These are phyloP conservation scores for Carapus acus DNA, from an alignment of 2,797 vertebrate species.

Conservation along the genomic window DNA sequence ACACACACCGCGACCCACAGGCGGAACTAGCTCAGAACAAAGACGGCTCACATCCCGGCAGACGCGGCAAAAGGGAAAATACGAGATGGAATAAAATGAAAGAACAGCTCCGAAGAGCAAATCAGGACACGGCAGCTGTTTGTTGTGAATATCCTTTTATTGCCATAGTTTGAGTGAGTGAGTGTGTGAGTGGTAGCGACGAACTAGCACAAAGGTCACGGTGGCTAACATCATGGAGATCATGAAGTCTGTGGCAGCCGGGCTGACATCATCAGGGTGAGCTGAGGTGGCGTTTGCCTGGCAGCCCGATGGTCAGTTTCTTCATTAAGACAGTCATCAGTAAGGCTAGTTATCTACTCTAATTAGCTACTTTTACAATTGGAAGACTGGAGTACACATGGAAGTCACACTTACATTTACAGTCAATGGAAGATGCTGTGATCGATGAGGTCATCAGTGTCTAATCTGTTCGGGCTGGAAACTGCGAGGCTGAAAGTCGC, in stretches of 20 bases:
- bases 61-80: too few species aligned
- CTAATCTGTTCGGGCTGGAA: conserved; percentile 28
- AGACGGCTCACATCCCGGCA: too few species aligned
- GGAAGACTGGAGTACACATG: conserved; percentile 59
- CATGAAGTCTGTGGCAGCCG: conserved; percentile 53
- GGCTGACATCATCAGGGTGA: conserved; percentile 37
- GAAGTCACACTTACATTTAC: conserved; percentile 54
- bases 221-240: conserved; percentile 62
- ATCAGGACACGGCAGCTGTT: conserved; percentile 25
- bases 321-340: conserved; percentile 15
- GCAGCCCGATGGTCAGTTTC: conserved; percentile 26
- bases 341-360: conserved; percentile 16
- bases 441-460: conserved; percentile 21
- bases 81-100: too few species aligned
- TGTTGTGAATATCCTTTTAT: conserved; percentile 71
- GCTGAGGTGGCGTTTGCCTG: conserved; percentile 27
- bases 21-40: too few species aligned
- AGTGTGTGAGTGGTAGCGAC: too few species aligned
- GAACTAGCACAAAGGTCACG: conserved; percentile 71
- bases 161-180: conserved; percentile 65
- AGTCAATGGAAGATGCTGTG: conserved; percentile 35
- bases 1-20: too few species aligned
- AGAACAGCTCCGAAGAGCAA: not conserved
- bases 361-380: conserved; percentile 38
- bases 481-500: too few species aligned